Evolutionary conservation across 2,888 invertebrate species (phyloP).

Genomic region (Ectemnius continuus): DNA sequence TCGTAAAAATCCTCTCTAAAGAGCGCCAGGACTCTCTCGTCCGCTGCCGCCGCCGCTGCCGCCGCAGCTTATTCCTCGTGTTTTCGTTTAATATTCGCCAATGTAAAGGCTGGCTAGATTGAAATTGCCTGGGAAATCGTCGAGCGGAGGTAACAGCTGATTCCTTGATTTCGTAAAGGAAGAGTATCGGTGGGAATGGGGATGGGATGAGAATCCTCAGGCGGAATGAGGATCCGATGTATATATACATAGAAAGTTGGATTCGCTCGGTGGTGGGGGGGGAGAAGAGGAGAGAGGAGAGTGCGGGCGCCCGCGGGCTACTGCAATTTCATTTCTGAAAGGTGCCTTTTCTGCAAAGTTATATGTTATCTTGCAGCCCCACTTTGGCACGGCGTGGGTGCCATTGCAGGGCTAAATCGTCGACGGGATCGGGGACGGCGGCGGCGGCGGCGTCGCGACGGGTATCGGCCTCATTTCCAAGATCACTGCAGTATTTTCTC

Average conservation of each 20-base stretch:
- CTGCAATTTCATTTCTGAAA: conserved; percentile 44
- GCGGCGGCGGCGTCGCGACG: conserved; percentile 40
- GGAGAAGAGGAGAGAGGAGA: background rate
- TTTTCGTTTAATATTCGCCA: too few relatives aligned
- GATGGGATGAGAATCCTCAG: conserved; percentile 13
- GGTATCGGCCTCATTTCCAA: conserved; percentile 50
- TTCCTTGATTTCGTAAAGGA: conserved; percentile 15
- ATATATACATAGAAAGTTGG: conserved; percentile 12
- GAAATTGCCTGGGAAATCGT: background rate
- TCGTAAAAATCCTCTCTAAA: too few relatives aligned
- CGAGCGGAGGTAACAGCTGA: background rate
- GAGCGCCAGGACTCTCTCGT: too few relatives aligned
- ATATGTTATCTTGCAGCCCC: conserved; percentile 42
- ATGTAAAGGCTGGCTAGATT: too few relatives aligned
- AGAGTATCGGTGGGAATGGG: conserved; percentile 9
- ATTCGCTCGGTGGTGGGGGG: conserved; percentile 39
- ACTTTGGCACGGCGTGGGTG: conserved; percentile 23
- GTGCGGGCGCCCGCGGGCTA: conserved; percentile 19
- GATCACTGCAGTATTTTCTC: conserved; percentile 59
- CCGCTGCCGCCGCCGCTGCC: too few relatives aligned
- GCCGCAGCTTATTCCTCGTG: too few relatives aligned
- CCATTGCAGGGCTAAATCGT: conserved; percentile 47
- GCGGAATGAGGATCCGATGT: too few relatives aligned
- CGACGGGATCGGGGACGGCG: conserved; percentile 43
- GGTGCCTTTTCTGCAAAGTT: conserved; percentile 39